phyloP scores from a whole-genome alignment of 2,797 vertebrate species.

The Hippoglossus hippoglossus region DNA sequence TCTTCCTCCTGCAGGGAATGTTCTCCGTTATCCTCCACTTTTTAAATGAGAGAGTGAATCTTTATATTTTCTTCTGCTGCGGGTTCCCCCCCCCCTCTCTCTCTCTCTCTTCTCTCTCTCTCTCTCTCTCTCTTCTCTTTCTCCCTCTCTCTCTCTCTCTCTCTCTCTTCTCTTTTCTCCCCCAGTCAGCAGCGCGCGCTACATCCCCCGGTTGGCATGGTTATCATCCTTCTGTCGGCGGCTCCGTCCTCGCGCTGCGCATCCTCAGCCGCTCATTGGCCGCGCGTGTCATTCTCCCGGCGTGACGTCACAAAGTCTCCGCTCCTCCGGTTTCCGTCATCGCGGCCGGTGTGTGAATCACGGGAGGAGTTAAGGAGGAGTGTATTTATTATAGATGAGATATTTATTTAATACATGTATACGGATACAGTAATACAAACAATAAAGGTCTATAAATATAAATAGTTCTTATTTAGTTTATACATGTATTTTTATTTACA shows the following conservation, averaged over 20 bases:
- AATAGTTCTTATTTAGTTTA: too few relatives aligned
- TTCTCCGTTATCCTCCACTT: conserved; percentile 37
- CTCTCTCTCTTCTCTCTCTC: too few relatives aligned
- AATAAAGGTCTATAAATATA: too few relatives aligned
- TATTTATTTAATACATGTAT: too few relatives aligned
- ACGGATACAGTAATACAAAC: too few relatives aligned
- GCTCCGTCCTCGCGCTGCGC: conserved; percentile 81
- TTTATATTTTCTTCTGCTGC: conserved; percentile 8
- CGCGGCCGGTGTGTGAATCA: conserved; percentile 77
- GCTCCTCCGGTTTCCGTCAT: conserved; percentile 86
- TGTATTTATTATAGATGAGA: too few relatives aligned
- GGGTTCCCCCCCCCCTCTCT: conserved; percentile 42
- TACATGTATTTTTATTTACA: too few relatives aligned
- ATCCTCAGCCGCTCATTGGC: conserved; percentile 86
- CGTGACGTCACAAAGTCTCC: conserved; percentile 93
- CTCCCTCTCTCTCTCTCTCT: conserved; percentile 15
- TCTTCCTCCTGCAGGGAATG: conserved; percentile 47
- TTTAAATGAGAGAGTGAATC: neutral
- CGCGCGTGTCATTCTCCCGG: conserved; percentile 86
- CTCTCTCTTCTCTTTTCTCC: conserved; percentile 14
- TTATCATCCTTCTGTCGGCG: conserved; percentile 81
- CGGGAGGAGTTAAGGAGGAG: conserved; percentile 20
- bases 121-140: conserved; percentile 16
- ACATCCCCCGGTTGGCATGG: conserved; percentile 81
- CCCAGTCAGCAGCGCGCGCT: conserved; percentile 65